Evolutionary conservation across 2,888 invertebrate genomes (phyloP).

Genomic region (Andrena chrysosceles): DNA sequence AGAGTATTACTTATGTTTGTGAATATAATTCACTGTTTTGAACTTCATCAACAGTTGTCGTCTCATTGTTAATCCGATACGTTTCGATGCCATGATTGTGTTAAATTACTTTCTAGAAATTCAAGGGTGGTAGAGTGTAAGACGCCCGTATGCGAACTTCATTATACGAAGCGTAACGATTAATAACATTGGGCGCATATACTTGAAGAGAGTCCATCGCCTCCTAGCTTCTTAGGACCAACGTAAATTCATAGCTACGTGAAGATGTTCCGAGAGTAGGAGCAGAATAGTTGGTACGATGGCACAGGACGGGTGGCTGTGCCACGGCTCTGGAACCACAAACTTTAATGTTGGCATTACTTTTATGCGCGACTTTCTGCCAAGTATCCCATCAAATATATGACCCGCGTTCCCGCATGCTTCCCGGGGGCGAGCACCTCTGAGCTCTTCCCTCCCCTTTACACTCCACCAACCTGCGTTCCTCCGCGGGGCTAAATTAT

Average conservation of each 20-base stretch:
- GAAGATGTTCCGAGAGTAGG: constrained; percentile 47
- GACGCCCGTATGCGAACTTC: not conserved
- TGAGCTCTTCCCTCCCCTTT: constrained; percentile 32
- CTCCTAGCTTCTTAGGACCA: constrained; percentile 32
- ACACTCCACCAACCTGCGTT: constrained; percentile 54
- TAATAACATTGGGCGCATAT: constrained; percentile 32
- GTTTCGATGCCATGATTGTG: not conserved
- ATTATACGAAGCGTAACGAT: constrained; percentile 26
- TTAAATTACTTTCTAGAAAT: not conserved
- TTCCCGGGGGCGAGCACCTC: constrained; percentile 61
- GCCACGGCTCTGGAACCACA: constrained; percentile 84
- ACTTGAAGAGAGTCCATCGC: constrained; percentile 41
- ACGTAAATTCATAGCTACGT: constrained; percentile 56
- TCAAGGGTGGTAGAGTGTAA: not conserved
- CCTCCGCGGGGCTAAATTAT: constrained; percentile 80
- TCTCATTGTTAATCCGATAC: not conserved
- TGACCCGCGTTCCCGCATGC: constrained; percentile 79
- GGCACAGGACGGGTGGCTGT: constrained; percentile 68
- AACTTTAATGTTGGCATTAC: constrained; percentile 85
- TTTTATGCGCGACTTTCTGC: constrained; percentile 85
- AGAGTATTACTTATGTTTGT: too few species aligned
- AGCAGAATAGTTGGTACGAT: constrained; percentile 45
- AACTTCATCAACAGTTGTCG: too few species aligned
- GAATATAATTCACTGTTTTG: too few species aligned
- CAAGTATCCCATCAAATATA: constrained; percentile 85